Evolutionary conservation across 1,140 invertebrate genomes (phyloP).

Genomic region (Sitodiplosis mosellana): DNA sequence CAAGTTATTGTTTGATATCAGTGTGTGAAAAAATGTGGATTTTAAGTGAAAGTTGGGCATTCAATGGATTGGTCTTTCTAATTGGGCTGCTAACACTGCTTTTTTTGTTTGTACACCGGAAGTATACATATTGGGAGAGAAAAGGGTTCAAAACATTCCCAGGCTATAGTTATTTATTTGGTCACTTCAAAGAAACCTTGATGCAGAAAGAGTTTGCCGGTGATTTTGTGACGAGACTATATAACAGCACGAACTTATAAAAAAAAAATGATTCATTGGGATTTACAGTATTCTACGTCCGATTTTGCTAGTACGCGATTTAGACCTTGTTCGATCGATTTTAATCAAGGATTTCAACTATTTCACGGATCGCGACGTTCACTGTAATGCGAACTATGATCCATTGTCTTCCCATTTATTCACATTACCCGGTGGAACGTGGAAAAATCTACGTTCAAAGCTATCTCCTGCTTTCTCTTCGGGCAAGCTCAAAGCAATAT

Average conservation of each 20-base stretch:
- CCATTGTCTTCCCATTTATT: slow-evolving; percentile 29
- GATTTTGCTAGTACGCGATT: slow-evolving; percentile 14
- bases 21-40: too few species aligned
- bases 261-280: slow-evolving; percentile 10
- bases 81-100: too few species aligned
- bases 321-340: slow-evolving; percentile 26
- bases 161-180: background rate
- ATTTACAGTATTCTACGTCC: slow-evolving; percentile 13
- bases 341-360: slow-evolving; percentile 24
- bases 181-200: background rate
- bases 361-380: slow-evolving; percentile 14
- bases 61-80: too few species aligned
- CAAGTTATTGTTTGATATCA: too few species aligned
- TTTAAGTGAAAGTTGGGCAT: too few species aligned
- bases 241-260: background rate
- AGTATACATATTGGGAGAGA: background rate
- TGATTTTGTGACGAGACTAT: slow-evolving; percentile 4
- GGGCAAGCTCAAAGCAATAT: slow-evolving; percentile 37
- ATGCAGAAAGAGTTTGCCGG: too few species aligned
- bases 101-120: too few species aligned
- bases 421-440: slow-evolving; percentile 26
- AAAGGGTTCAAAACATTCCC: background rate
- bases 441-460: slow-evolving; percentile 31
- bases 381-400: too few species aligned
- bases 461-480: slow-evolving; percentile 36